phyloP scores from a whole-genome alignment of 2,113 vertebrate species.

The Pelobates fuscus region DNA sequence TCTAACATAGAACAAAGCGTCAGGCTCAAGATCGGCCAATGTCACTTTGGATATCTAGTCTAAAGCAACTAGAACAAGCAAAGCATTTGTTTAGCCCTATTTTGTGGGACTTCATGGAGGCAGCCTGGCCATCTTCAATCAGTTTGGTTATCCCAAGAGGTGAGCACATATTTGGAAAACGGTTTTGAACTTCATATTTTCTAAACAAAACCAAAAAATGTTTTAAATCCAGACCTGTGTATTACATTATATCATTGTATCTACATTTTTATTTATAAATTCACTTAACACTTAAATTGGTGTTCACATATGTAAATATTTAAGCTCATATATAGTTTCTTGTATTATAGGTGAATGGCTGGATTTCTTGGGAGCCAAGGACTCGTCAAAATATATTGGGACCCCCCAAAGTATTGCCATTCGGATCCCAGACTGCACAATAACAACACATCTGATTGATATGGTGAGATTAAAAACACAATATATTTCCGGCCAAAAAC shows the following conservation, averaged over 20 bases:
- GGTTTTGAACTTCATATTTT: too few relatives aligned
- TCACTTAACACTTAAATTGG: too few relatives aligned
- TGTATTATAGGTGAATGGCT: constrained; percentile 82
- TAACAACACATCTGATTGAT: constrained; percentile 84
- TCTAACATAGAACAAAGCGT: constrained; percentile 79
- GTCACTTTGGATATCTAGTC: constrained; percentile 87
- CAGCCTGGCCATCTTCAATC: constrained; percentile 88
- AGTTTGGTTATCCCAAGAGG: constrained; percentile 87
- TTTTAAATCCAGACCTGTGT: too few relatives aligned
- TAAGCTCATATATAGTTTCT: too few relatives aligned
- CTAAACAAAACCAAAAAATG: too few relatives aligned
- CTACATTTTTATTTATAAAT: too few relatives aligned
- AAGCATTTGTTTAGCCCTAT: constrained; percentile 78
- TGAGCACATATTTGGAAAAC: constrained; percentile 58
- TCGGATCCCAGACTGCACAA: constrained; percentile 82
- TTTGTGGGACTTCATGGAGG: constrained; percentile 87
- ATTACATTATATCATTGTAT: too few relatives aligned
- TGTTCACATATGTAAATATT: too few relatives aligned
- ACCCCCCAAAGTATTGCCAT: constrained; percentile 84
- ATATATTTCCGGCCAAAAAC: too few relatives aligned
- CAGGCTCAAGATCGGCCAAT: constrained; percentile 87
- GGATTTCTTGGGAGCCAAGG: constrained; percentile 80
- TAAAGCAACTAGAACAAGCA: constrained; percentile 80
- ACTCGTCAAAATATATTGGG: constrained; percentile 81
- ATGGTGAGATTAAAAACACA: constrained; percentile 64